phyloP scores from a whole-genome alignment of 2,797 vertebrate genomes.

The Fundulus diaphanus region DNA sequence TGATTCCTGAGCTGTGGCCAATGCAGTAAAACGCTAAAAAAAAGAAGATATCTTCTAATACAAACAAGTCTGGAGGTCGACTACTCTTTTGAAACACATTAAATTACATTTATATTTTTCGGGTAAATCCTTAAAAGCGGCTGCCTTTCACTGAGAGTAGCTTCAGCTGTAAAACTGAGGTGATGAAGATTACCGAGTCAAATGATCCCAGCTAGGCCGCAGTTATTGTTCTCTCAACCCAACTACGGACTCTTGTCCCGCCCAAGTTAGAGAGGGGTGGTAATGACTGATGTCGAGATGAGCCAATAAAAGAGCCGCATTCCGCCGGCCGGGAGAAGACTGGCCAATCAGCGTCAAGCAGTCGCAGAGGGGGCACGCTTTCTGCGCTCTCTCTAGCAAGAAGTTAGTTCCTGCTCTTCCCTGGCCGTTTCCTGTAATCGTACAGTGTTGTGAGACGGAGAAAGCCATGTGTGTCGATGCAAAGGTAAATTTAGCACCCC shows the following conservation, averaged over 20 bases:
- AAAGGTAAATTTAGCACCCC: slow-evolving; percentile 86
- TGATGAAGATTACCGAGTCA: slow-evolving; percentile 65
- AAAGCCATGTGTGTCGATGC: slow-evolving; percentile 89
- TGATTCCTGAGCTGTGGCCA: slow-evolving; percentile 15
- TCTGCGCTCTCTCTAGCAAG: slow-evolving; percentile 74
- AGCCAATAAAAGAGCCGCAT: slow-evolving; percentile 64
- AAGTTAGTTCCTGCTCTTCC: slow-evolving; percentile 88
- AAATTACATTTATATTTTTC: neutral
- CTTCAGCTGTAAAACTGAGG: slow-evolving; percentile 44
- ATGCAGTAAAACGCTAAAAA: slow-evolving; percentile 54
- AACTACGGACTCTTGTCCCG: slow-evolving; percentile 73
- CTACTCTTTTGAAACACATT: neutral
- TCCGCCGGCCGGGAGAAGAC: slow-evolving; percentile 49
- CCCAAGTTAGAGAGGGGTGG: slow-evolving; percentile 54
- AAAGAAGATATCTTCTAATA: slow-evolving; percentile 30
- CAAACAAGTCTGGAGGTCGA: slow-evolving; percentile 2
- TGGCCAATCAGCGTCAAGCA: slow-evolving; percentile 66
- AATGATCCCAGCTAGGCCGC: slow-evolving; percentile 80
- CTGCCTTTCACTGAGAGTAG: neutral
- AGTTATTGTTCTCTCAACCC: slow-evolving; percentile 81
- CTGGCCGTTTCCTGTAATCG: slow-evolving; percentile 88
- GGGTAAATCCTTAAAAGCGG: slow-evolving; percentile 1
- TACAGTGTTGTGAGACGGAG: slow-evolving; percentile 89
- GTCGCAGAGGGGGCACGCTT: slow-evolving; percentile 60
- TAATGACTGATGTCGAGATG: slow-evolving; percentile 22